phyloP scores from a whole-genome alignment of 2,113 vertebrate species.

The Sinocyclocheilus rhinocerous region DNA sequence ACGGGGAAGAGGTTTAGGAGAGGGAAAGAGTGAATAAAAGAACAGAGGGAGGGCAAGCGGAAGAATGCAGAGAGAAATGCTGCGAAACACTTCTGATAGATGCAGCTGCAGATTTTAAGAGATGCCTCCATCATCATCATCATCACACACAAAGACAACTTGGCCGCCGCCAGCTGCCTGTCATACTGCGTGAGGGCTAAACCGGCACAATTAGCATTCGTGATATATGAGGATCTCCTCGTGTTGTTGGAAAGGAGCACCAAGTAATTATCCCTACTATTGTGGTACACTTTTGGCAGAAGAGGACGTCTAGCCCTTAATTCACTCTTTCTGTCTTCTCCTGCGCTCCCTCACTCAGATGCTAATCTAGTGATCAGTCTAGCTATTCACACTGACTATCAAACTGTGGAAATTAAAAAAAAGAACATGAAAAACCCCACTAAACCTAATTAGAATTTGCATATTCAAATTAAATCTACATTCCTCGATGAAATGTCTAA shows the following conservation, averaged over 20 bases:
- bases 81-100: not conserved
- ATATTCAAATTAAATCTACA: constrained; percentile 57
- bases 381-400: constrained; percentile 44
- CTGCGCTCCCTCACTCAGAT: constrained; percentile 10
- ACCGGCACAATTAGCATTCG: constrained; percentile 35
- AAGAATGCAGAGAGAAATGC: constrained; percentile 25
- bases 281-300: constrained; percentile 34
- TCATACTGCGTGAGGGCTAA: not conserved
- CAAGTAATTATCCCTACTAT: constrained; percentile 42
- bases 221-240: constrained; percentile 31
- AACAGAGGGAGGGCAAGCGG: not conserved
- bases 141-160: constrained; percentile 17
- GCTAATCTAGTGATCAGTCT: constrained; percentile 60
- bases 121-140: not conserved
- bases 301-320: constrained; percentile 17
- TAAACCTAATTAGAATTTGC: constrained; percentile 71
- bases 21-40: not conserved
- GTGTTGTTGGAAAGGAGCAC: constrained; percentile 31
- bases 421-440: constrained; percentile 33
- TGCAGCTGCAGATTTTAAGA: constrained; percentile 48
- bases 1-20: not conserved
- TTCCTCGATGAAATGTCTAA: constrained; percentile 42
- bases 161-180: constrained; percentile 29
- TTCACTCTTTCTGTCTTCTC: constrained; percentile 30
- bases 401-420: constrained; percentile 36